phyloP scores from a whole-genome alignment of 2,888 invertebrate species.

The Caenorhabditis parvicauda region DNA sequence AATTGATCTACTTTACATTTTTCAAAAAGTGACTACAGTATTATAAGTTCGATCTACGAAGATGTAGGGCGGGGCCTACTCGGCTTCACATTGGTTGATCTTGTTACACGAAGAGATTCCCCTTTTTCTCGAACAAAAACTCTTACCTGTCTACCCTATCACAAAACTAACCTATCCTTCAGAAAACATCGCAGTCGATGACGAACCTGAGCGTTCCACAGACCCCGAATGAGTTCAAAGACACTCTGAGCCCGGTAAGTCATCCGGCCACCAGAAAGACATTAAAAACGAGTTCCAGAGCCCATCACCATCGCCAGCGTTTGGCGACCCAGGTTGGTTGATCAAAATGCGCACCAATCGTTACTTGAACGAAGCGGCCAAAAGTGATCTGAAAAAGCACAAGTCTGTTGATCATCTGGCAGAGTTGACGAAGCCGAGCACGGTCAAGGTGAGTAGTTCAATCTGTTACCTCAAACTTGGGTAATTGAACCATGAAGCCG shows the following conservation, averaged over 20 bases:
- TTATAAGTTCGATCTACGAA: too few relatives aligned
- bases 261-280: background rate
- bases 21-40: too few relatives aligned
- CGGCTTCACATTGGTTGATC: too few relatives aligned
- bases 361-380: conserved; percentile 31
- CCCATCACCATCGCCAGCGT: conserved; percentile 25
- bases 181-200: conserved; percentile 29
- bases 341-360: conserved; percentile 45
- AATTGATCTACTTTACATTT: too few relatives aligned
- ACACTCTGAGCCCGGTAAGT: conserved; percentile 12
- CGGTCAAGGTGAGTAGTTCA: too few relatives aligned
- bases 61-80: too few relatives aligned
- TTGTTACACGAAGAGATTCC: too few relatives aligned
- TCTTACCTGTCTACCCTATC: background rate
- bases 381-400: conserved; percentile 15
- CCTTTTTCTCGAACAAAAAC: too few relatives aligned
- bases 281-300: conserved; percentile 6
- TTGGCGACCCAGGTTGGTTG: conserved; percentile 43
- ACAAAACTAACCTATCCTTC: conserved; percentile 5
- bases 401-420: conserved; percentile 23
- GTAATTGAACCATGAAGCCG: too few relatives aligned
- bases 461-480: too few relatives aligned
- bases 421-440: too few relatives aligned
- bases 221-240: conserved; percentile 18
- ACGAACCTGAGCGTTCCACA: conserved; percentile 14